Evolutionary conservation across 1,140 invertebrate genomes (phyloP).

Genomic region (Temnothorax curvispinosus): DNA sequence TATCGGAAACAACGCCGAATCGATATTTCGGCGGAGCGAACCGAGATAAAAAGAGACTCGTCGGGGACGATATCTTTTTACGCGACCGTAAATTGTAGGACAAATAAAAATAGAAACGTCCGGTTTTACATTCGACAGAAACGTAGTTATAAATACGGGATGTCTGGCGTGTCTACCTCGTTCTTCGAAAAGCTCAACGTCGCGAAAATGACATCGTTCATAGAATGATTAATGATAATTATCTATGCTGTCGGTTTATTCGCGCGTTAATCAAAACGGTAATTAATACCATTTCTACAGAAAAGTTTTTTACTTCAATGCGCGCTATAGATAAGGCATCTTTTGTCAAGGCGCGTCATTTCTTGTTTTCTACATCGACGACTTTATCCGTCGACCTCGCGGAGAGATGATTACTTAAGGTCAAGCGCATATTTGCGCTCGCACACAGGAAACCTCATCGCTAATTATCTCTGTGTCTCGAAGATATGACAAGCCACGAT

Average conservation of each 20-base stretch:
- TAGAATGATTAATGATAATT: conserved; percentile 2
- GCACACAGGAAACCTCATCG: conserved; percentile 33
- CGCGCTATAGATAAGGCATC: conserved; percentile 5
- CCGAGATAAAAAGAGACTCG: conserved; percentile 12
- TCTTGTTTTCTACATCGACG: conserved; percentile 60
- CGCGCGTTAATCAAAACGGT: not conserved
- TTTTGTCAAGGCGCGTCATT: conserved; percentile 2
- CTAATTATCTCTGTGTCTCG: conserved; percentile 43
- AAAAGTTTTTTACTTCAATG: conserved; percentile 39
- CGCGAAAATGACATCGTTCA: not conserved
- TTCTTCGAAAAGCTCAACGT: not conserved
- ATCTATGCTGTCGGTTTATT: not conserved
- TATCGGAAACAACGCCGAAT: conserved; percentile 33
- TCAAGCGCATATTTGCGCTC: conserved; percentile 65
- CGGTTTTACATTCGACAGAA: not conserved
- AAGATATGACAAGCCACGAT: conserved; percentile 30
- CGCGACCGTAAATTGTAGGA: not conserved
- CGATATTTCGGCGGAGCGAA: conserved; percentile 41
- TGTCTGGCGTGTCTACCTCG: not conserved
- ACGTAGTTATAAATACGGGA: not conserved
- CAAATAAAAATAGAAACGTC: not conserved
- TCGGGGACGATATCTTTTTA: not conserved
- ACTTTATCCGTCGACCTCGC: conserved; percentile 68
- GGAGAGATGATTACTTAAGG: conserved; percentile 59
- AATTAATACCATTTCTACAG: conserved; percentile 31